These are phyloP conservation scores for Acrossocheilus fasciatus DNA, from an alignment of 2,797 vertebrate genomes.

Conservation along the genomic window DNA sequence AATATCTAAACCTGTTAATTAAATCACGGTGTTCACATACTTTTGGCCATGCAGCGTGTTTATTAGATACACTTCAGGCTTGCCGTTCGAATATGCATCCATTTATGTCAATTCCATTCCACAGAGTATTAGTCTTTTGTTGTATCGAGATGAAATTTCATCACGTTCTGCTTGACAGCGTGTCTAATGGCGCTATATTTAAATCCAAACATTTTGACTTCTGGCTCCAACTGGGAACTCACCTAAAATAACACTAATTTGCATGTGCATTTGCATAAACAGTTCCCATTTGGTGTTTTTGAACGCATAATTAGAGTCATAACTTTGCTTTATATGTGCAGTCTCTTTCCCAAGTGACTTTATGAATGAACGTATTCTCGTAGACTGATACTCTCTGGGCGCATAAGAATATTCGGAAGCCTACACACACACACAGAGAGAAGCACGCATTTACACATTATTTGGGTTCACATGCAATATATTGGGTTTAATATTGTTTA, in stretches of 20 bases:
- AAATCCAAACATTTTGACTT: constrained; percentile 59
- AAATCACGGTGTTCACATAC: neutral
- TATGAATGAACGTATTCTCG: constrained; percentile 53
- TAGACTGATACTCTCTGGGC: constrained; percentile 31
- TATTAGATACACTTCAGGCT: constrained; percentile 13
- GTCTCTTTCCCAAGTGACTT: constrained; percentile 50
- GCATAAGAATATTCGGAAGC: neutral
- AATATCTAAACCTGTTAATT: neutral
- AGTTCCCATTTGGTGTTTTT: constrained; percentile 56
- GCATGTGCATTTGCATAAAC: constrained; percentile 59
- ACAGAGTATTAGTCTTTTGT: neutral
- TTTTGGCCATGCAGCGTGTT: neutral
- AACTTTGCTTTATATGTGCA: constrained; percentile 58
- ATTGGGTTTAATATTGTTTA: constrained; percentile 8
- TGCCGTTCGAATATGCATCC: neutral
- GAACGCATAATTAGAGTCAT: constrained; percentile 57
- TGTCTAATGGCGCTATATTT: constrained; percentile 47
- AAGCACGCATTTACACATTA: constrained; percentile 3
- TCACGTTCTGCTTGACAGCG: constrained; percentile 17
- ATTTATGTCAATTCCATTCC: neutral
- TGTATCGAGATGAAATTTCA: constrained; percentile 30
- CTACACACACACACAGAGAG: neutral
- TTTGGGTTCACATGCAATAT: constrained; percentile 3
- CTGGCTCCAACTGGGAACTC: constrained; percentile 41
- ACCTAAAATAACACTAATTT: constrained; percentile 62